Percentiles rank a stretch among this genome's conserved stretches.
phyloP scores from a whole-genome alignment of 1,140 invertebrate species.

The Phymastichus coffea region DNA sequence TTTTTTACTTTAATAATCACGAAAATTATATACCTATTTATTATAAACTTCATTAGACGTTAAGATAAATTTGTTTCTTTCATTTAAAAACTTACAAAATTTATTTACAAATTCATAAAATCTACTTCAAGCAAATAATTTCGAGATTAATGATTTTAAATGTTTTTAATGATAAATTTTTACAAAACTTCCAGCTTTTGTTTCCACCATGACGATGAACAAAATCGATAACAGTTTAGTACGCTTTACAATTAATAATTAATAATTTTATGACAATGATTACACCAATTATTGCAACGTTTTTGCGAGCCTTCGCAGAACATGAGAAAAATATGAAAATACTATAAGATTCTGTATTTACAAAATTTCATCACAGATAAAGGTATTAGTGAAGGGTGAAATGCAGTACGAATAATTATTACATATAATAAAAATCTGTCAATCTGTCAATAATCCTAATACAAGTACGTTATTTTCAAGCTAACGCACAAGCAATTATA shows the following conservation, averaged over 20 bases:
- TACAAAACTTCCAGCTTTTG: slow-evolving; percentile 5
- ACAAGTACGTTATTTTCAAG: slow-evolving; percentile 18
- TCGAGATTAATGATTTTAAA: not conserved
- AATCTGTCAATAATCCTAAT: too few species aligned
- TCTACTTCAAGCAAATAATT: not conserved
- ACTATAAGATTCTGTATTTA: slow-evolving; percentile 3
- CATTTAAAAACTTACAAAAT: too few species aligned
- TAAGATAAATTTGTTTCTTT: too few species aligned
- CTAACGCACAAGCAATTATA: slow-evolving; percentile 38
- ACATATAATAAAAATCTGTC: not conserved
- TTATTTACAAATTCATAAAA: too few species aligned
- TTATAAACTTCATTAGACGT: too few species aligned
- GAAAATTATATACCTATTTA: too few species aligned
- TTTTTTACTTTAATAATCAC: too few species aligned
- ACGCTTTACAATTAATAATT: not conserved
- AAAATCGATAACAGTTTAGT: not conserved
- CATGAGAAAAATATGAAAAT: not conserved
- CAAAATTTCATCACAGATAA: slow-evolving; percentile 20
- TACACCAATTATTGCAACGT: too few species aligned
- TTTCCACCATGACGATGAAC: not conserved
- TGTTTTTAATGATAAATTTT: slow-evolving; percentile 7
- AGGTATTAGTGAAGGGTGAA: not conserved
- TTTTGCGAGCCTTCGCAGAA: too few species aligned
- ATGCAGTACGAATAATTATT: slow-evolving; percentile 1
- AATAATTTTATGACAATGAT: too few species aligned